Evolutionary conservation across 2,888 invertebrate species (phyloP), one percentile per base, ranked within the genome.

Genomic region (Leucoptera coffeella): DNA sequence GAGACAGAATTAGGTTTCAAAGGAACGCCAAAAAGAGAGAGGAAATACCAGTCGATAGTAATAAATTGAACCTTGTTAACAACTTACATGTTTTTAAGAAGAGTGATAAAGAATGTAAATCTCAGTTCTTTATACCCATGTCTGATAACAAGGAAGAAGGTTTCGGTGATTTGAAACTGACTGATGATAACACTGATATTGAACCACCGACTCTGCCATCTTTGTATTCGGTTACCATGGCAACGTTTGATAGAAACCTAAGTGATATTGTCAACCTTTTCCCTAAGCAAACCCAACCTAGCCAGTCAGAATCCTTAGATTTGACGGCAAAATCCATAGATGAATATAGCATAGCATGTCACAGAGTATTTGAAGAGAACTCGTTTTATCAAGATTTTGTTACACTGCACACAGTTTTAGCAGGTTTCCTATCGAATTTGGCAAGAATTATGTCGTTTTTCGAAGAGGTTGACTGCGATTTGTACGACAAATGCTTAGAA

Each of bases 281-380:
- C 31, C 72, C 72, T 0, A 71, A 69, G 35, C 71, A 72, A 29
- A 64, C 48, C 22, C 35, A 62, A 48, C 22, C 35, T 71, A 71
- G 71, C 32, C 71, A 72, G 36, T 67, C 72, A 0, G 72, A 72
- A 29, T 67, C 59, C 33, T 67, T 65, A 25, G 59, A 43, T 34
- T 35, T 69, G 14, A 61, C 53, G 9, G 39, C 52, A 0, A 64
- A 71, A 40, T 60, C 62, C 5, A 69, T 69, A 0, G 55, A 72
- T 10, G 51, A 65, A 29, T 72, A 72, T 13, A 71, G 71, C 0
- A 41, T 59, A 7, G 42, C 69, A 14, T 72, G 72, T 15, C 71
- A 69, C 23, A 64, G 69, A 46, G 67, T 72, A 0, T 72, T 72
- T 15, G 61, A 65, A 47, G 72, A 72, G 15, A 69, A 67, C 37